These are phyloP conservation scores for Epizoanthus rinbou DNA, from an alignment of 92 coral and sea anemone genomes.

Conservation along the genomic window DNA sequence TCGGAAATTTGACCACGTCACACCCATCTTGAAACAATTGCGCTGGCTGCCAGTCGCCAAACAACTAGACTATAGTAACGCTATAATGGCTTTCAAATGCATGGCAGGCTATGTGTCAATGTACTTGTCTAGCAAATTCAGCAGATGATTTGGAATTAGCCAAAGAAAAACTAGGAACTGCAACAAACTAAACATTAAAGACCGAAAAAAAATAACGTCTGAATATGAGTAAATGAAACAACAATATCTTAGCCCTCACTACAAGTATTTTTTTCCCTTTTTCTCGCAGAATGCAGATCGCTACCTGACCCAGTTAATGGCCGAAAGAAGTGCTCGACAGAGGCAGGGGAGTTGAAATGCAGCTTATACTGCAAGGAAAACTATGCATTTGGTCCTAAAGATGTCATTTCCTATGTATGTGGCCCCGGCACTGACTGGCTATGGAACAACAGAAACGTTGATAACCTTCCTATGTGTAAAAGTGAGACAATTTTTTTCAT, in stretches of 20 bases:
- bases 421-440: slow-evolving; percentile 68
- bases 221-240: neutral
- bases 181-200: too few species aligned
- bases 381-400: slow-evolving; percentile 50
- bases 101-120: too few species aligned
- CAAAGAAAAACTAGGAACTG: too few species aligned
- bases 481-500: slow-evolving; percentile 21
- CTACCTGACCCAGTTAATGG: slow-evolving; percentile 49
- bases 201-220: too few species aligned
- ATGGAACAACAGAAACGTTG: slow-evolving; percentile 44
- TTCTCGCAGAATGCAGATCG: slow-evolving; percentile 47
- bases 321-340: slow-evolving; percentile 4
- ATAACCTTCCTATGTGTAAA: slow-evolving; percentile 42
- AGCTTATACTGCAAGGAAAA: slow-evolving; percentile 51
- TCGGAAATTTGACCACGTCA: too few species aligned
- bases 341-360: slow-evolving; percentile 46
- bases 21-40: too few species aligned
- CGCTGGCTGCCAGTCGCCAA: too few species aligned
- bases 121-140: too few species aligned
- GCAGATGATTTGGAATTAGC: too few species aligned
- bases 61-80: too few species aligned
- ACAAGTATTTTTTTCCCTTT: neutral
- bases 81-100: too few species aligned
- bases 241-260: neutral
- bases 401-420: slow-evolving; percentile 45